Base-by-base conservation (phyloP, 2,797 vertebrate species). In the Potorous gilbertii region DNA sequence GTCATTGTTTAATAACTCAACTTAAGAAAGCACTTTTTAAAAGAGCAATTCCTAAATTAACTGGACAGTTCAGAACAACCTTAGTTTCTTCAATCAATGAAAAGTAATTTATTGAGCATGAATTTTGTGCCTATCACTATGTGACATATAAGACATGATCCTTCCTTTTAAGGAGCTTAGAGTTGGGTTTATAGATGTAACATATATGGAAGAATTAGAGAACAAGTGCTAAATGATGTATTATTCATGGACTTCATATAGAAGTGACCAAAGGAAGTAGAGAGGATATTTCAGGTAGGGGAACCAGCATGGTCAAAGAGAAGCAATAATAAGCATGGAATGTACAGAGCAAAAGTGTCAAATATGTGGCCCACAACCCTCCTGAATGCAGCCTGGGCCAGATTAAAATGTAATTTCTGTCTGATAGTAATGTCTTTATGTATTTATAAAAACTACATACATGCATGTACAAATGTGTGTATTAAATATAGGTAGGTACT, bases 281-380 rank as follows among this genome's bases (percentile, higher is more conserved):
- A 52, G 56, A 90, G 59, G 56, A 50, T 50, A 54, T 94, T 94
- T 21, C 8, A 2, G 18, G 62, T 52, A 46, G 16, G 24, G 16
- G 90, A 57, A 87, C 90, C 18, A 92, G 66, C 90, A 74, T 92
- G 62, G 94, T 92, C 90, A 93, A 62, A 96, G 96, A 92, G 55
- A 74, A 16, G 56, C 6, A 31, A n/a, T 92, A 91, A 56, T 81
- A 27, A 92, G 56, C 95, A 94, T 93, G 93, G 94, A 94, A 24
- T 46, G 62, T 96, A 91, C 92, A 92, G 93, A 92, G 18, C 11
- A 81, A 18, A 24, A 8, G 66, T 74, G 5, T 74, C 66, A 74
- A 3, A 24, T 18, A 40, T 74, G 57, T 59, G 66, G 16, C 18
- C n/a, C 66, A 40, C 66, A 81, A 24, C 18, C 40, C n/a, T 81